Conservation (phyloP, 2,113 vertebrate species). For the Hyperopisus bebe region DNA sequence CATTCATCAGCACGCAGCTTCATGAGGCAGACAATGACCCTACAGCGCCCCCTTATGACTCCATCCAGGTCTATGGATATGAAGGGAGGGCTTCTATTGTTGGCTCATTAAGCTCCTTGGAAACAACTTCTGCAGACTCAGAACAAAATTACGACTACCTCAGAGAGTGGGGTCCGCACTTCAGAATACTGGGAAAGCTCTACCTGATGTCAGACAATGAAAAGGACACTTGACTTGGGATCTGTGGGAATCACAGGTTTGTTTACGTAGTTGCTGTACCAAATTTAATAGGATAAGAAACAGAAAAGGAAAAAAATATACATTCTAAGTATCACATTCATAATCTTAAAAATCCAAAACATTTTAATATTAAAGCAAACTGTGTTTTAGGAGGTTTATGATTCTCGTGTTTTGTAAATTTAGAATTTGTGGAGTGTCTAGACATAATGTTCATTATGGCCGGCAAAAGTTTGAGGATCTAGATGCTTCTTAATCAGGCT, state of each 20-base stretch:
- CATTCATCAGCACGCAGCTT: constrained; percentile 94
- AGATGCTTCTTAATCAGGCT: constrained; percentile 59
- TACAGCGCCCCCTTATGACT: constrained; percentile 92
- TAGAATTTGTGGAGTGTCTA: constrained; percentile 93
- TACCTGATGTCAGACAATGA: constrained; percentile 96
- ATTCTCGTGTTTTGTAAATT: constrained; percentile 94
- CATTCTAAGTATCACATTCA: constrained; percentile 81
- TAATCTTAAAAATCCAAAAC: constrained; percentile 89
- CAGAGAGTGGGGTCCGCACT: constrained; percentile 97
- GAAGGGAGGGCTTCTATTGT: constrained; percentile 90
- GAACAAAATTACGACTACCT: constrained; percentile 99
- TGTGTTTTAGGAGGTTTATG: constrained; percentile 88
- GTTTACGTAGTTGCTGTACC: constrained; percentile 85
- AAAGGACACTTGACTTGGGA: constrained; percentile 93
- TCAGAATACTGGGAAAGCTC: constrained; percentile 97
- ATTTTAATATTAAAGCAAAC: constrained; percentile 91
- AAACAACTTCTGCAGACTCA: constrained; percentile 91
- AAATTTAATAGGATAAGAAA: constrained; percentile 78
- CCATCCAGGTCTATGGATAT: constrained; percentile 98
- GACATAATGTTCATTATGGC: constrained; percentile 85
- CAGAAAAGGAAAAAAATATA: constrained; percentile 53
- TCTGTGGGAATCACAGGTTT: constrained; percentile 47
- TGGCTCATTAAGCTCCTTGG: constrained; percentile 91
- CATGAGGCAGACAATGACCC: constrained; percentile 96
- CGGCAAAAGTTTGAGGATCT: constrained; percentile 71